A percentile compares a stretch with the other conserved stretches of the same genome.
These are phyloP conservation scores for Tachysurus fulvidraco DNA, from an alignment of 2,113 vertebrate genomes.

Conservation along the genomic window DNA sequence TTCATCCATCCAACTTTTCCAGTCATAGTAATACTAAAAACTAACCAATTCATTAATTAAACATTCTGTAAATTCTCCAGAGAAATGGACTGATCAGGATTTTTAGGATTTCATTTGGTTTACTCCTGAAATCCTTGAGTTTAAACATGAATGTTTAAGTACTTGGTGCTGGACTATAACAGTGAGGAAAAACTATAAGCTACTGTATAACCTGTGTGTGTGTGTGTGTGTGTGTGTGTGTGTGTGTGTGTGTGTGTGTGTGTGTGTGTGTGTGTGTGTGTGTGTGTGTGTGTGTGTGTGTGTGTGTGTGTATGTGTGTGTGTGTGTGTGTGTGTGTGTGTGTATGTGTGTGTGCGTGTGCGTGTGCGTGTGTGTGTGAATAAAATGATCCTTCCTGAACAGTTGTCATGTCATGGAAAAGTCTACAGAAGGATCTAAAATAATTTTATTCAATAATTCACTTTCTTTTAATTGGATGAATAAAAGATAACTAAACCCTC, in stretches of 20 bases:
- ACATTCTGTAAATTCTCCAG: background rate
- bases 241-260: background rate
- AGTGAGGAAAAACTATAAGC: background rate
- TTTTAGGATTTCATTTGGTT: background rate
- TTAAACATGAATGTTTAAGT: background rate
- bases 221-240: background rate
- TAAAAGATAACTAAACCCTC: background rate
- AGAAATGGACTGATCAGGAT: background rate
- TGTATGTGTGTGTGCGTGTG: too few species aligned
- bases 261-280: background rate
- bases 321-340: too few species aligned
- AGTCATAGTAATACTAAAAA: background rate
- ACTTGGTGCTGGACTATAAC: background rate
- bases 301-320: too few species aligned
- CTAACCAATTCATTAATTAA: background rate
- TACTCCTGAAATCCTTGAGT: background rate
- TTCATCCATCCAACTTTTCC: background rate
- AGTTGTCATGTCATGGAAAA: background rate
- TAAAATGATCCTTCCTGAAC: background rate
- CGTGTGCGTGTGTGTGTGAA: too few species aligned
- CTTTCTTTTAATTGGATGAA: background rate
- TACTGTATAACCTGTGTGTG: background rate
- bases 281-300: background rate
- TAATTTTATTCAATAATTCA: background rate
- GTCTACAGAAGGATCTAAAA: background rate